Conservation (phyloP, 2,888 invertebrate genomes). For the Phortica okadai region DNA sequence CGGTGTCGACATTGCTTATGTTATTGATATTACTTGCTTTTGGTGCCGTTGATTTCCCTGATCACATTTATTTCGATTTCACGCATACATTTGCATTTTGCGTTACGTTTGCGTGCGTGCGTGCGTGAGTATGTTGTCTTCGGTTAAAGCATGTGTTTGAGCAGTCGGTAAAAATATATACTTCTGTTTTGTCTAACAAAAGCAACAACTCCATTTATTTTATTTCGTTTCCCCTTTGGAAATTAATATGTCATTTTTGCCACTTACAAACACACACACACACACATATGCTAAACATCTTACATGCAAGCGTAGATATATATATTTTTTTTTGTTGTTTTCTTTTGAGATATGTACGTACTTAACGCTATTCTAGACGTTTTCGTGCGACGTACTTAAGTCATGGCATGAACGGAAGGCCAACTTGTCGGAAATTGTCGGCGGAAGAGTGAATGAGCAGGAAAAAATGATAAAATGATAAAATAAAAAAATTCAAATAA, state of each 20-base stretch:
- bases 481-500: slow-evolving; percentile 70
- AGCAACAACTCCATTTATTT: slow-evolving; percentile 66
- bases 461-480: slow-evolving; percentile 22
- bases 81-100: slow-evolving; percentile 57
- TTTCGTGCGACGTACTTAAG: not conserved
- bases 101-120: slow-evolving; percentile 22
- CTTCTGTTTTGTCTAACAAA: slow-evolving; percentile 1
- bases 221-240: slow-evolving; percentile 69
- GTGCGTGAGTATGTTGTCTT: slow-evolving; percentile 48
- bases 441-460: not conserved
- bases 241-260: slow-evolving; percentile 70
- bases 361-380: not conserved
- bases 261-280: slow-evolving; percentile 48
- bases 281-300: slow-evolving; percentile 10
- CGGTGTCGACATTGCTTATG: slow-evolving; percentile 15
- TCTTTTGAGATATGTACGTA: not conserved
- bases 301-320: not conserved
- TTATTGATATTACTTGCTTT: slow-evolving; percentile 32
- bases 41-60: slow-evolving; percentile 60
- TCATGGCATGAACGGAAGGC: not conserved
- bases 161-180: not conserved
- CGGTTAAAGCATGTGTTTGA: slow-evolving; percentile 21
- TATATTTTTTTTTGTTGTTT: not conserved
- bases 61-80: slow-evolving; percentile 64
- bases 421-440: not conserved